A percentile compares a stretch with the other conserved stretches of the same genome.
phyloP scores from a whole-genome alignment of 2,888 invertebrate species.

The Nipponacmea schrenckii region DNA sequence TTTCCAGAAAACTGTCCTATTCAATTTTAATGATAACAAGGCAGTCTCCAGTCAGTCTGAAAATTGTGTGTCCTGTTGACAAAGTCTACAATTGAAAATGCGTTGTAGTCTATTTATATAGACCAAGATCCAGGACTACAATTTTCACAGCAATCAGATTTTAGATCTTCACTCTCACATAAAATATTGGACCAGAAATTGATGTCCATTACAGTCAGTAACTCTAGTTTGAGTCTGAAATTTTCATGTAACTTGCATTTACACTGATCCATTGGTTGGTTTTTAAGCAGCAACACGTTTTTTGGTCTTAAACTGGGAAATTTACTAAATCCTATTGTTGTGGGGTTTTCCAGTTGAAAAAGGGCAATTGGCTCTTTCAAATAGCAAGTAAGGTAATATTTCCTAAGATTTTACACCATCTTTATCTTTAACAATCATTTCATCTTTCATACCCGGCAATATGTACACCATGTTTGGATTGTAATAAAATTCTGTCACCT shows the following conservation, averaged over 20 bases:
- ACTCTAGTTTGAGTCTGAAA: not conserved
- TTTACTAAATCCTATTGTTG: not conserved
- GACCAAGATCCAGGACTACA: not conserved
- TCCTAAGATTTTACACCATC: not conserved
- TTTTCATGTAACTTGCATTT: conserved; percentile 14
- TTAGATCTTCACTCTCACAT: not conserved
- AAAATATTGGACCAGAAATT: not conserved
- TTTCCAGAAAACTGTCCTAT: not conserved
- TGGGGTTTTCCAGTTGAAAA: not conserved
- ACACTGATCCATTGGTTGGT: conserved; percentile 9
- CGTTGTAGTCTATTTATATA: no score
- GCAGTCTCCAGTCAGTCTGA: no score
- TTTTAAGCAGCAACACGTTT: conserved; percentile 11
- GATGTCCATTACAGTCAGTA: not conserved
- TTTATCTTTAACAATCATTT: not conserved
- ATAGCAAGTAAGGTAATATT: not conserved
- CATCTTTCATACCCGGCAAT: not conserved
- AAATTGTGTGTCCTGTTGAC: no score
- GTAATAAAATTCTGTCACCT: not conserved
- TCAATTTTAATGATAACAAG: no score
- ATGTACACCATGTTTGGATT: not conserved
- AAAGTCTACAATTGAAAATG: no score
- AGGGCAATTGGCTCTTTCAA: not conserved
- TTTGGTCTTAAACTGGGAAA: not conserved
- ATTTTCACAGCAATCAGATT: not conserved